phyloP scores from a whole-genome alignment of 2,888 invertebrate species.

The Orthosia gracilis region DNA sequence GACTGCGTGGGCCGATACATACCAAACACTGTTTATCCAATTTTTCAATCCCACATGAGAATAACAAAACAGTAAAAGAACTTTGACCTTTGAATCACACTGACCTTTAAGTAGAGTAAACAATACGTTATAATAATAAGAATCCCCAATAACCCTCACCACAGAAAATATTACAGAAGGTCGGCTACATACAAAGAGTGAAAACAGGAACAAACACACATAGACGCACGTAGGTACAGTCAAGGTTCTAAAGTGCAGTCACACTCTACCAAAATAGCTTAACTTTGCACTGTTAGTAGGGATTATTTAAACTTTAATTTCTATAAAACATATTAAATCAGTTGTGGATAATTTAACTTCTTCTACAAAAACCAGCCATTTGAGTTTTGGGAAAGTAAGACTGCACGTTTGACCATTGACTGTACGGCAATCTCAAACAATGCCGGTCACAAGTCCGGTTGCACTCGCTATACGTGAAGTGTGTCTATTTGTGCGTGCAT shows the following conservation, averaged over 20 bases:
- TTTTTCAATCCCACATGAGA: constrained; percentile 27
- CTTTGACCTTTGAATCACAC: constrained; percentile 14
- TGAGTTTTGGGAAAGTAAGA: too few species aligned
- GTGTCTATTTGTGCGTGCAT: neutral
- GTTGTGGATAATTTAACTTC: too few species aligned
- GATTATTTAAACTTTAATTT: too few species aligned
- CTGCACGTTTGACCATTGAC: too few species aligned
- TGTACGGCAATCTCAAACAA: neutral
- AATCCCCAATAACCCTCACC: constrained; percentile 28
- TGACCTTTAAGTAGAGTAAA: constrained; percentile 41
- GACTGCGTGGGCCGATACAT: neutral
- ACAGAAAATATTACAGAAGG: neutral
- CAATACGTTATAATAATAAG: constrained; percentile 47
- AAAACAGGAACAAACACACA: neutral
- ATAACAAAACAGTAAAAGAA: constrained; percentile 12
- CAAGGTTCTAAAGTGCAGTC: too few species aligned
- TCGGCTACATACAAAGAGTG: neutral
- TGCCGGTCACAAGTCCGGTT: neutral
- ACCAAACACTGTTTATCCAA: constrained; percentile 7
- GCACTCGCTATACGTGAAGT: neutral
- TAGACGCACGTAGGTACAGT: neutral
- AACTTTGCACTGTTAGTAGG: too few species aligned
- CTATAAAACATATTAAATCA: too few species aligned
- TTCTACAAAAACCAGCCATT: too few species aligned
- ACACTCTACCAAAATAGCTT: too few species aligned